Percentiles rank a stretch among this genome's conserved stretches.
Evolutionary conservation across 2,113 vertebrate species (phyloP).

Genomic region (Neopipo cinnamomea): DNA sequence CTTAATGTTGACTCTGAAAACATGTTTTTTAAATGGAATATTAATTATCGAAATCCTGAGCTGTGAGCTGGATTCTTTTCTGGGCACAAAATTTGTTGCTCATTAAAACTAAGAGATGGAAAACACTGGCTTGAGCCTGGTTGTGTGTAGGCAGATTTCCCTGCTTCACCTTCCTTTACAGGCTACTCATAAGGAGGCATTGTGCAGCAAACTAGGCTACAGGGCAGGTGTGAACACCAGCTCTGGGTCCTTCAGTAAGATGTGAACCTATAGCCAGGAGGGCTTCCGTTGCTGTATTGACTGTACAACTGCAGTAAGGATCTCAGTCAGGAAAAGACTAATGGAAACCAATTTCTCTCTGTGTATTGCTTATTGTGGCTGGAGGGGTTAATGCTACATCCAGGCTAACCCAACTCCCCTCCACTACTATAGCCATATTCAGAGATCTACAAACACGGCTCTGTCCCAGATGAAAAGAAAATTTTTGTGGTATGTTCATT

Average conservation of each 20-base stretch:
- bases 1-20: background rate
- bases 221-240: background rate
- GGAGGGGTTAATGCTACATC: background rate
- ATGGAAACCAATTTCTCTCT: background rate
- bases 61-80: slow-evolving; percentile 1
- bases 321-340: background rate
- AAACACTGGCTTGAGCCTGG: slow-evolving; percentile 32
- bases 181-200: background rate
- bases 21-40: background rate
- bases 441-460: slow-evolving; percentile 32
- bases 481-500: slow-evolving; percentile 51
- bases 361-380: background rate
- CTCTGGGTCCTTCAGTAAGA: background rate
- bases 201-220: background rate
- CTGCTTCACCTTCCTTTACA: background rate
- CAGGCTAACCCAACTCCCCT: background rate
- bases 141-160: slow-evolving; percentile 20
- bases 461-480: slow-evolving; percentile 45
- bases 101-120: slow-evolving; percentile 3
- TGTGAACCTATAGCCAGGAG: background rate
- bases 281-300: background rate
- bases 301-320: background rate
- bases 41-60: slow-evolving; percentile 18
- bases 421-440: background rate
- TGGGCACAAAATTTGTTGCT: slow-evolving; percentile 26